Percentiles rank a stretch among this genome's conserved stretches.
Evolutionary conservation across 2,888 invertebrate species (phyloP).

Genomic region (Pteria penguin): DNA sequence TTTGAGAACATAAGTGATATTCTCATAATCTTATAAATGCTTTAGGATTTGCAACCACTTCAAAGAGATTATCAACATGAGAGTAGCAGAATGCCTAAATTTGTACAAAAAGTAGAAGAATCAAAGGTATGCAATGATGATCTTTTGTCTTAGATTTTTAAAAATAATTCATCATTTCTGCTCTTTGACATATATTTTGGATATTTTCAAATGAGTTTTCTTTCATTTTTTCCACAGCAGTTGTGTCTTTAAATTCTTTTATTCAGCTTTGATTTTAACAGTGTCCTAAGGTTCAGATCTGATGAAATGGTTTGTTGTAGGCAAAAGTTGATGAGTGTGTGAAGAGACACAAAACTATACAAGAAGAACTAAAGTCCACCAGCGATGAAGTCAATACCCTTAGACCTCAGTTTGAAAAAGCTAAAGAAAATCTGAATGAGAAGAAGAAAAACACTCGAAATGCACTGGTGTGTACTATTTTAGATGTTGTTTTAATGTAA

Average conservation of each 20-base stretch:
- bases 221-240: too few relatives aligned
- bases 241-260: too few relatives aligned
- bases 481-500: too few relatives aligned
- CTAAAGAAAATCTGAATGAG: slow-evolving; percentile 58
- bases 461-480: too few relatives aligned
- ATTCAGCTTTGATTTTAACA: too few relatives aligned
- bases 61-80: slow-evolving; percentile 65
- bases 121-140: slow-evolving; percentile 77
- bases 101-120: slow-evolving; percentile 72
- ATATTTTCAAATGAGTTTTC: too few relatives aligned
- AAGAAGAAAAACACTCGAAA: slow-evolving; percentile 62
- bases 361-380: slow-evolving; percentile 59
- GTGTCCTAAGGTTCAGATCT: too few relatives aligned
- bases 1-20: too few relatives aligned
- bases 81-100: slow-evolving; percentile 71
- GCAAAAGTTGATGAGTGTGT: slow-evolving; percentile 60
- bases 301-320: slow-evolving; percentile 55
- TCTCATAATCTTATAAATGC: slow-evolving; percentile 21
- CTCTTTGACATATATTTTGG: too few relatives aligned
- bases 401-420: slow-evolving; percentile 61
- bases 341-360: slow-evolving; percentile 57
- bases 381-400: slow-evolving; percentile 66
- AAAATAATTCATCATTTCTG: too few relatives aligned
- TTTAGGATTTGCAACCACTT: slow-evolving; percentile 66
- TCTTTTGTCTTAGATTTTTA: too few relatives aligned